These are phyloP conservation scores for Sardinella longiceps DNA, from an alignment of 2,797 vertebrate species.

Conservation along the genomic window DNA sequence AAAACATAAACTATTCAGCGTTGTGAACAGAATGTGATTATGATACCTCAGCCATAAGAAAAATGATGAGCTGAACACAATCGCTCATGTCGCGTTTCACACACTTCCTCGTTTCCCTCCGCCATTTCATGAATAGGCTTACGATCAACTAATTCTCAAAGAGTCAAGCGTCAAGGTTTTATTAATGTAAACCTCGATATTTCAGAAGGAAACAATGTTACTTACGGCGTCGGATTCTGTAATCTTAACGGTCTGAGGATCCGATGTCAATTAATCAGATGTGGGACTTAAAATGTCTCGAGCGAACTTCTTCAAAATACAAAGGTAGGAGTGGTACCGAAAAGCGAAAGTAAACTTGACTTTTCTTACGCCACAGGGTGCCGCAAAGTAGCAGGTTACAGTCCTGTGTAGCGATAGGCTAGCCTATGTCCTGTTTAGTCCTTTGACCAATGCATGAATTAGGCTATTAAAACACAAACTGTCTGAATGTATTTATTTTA, in stretches of 20 bases:
- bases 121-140: slow-evolving; percentile 1
- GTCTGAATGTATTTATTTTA: too few species aligned
- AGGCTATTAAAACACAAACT: too few species aligned
- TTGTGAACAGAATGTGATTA: not conserved
- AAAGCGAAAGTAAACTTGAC: slow-evolving; percentile 23
- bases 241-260: not conserved
- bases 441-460: too few species aligned
- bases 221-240: not conserved
- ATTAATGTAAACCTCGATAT: not conserved
- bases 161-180: not conserved
- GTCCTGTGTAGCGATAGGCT: too few species aligned
- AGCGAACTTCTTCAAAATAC: not conserved
- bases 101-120: slow-evolving; percentile 14
- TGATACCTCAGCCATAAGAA: not conserved
- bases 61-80: not conserved
- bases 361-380: not conserved
- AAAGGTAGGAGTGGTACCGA: slow-evolving; percentile 16
- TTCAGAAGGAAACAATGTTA: not conserved
- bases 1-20: not conserved
- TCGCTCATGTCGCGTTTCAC: slow-evolving; percentile 1
- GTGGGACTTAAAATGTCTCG: not conserved
- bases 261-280: not conserved
- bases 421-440: too few species aligned
- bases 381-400: not conserved
- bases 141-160: not conserved